Base-by-base conservation (phyloP, 1,140 invertebrate species). In the Trachymyrmex cornetzi region DNA sequence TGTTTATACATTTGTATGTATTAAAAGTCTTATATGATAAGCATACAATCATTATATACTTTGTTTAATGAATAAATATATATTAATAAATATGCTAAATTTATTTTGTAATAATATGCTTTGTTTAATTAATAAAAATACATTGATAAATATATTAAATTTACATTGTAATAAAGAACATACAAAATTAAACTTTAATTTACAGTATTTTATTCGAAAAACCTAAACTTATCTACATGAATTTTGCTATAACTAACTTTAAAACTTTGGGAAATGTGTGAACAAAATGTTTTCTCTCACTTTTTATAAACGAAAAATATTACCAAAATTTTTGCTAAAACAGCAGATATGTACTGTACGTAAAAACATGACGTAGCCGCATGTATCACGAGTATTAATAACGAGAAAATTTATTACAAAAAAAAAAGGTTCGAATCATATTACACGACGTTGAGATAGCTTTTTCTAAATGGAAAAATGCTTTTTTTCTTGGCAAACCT, bases 391-490 rank as follows among this genome's bases (percentile, higher is more conserved):
- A 44, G 22, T 24, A 24, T 14, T 50, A n/a, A 69, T 69, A 38
- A 55, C 30, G 22, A 22, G 7, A 16, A 59, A 71, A 27, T 27
- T 3, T 71, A 22, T 71, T 81, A 71, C 14, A 27, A 16, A 24
- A 22, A 30, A 30, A n/a, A 59, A 71, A 44, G 53, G 11, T 30
- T 79, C 75, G 19, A 34, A 71, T 81, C 38, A 69, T 38, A 38
- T 69, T 19, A 12, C 22, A 27, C 0, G 34, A 79, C 24, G 44
- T 66, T 48, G 19, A 81, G 22, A 71, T 44, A 81, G 16, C 11
- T 71, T 69, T 27, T 66, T 66, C 22, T 57, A 38, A n/a, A 27
- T 5, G 14, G 4, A 64, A 64, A 30, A 1, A 30, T n/a, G 3
- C 27, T 84, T 14, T 77, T 77, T 77, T 61, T n/a, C 11, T 9